Evolutionary conservation across 2,113 vertebrate species (phyloP), one percentile per base, ranked within the genome.

Genomic region (Macquaria australasica): DNA sequence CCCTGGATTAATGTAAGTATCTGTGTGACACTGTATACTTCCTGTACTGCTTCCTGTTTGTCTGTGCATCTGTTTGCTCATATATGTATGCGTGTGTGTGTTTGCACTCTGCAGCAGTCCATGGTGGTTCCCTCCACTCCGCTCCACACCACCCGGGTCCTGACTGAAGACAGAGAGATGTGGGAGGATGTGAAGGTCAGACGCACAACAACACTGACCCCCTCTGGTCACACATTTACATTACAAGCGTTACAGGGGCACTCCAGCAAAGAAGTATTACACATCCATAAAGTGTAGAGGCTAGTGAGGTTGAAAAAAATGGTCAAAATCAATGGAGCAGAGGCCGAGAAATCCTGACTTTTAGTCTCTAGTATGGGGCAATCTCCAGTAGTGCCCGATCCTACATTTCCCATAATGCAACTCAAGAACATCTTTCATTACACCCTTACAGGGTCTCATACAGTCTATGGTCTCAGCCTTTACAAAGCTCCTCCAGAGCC

Each of bases 171-270:
- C 92, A 97, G 93, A 91, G 98, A 98, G 90, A 95, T 98, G 91
- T 99, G 98, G 98, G 98, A 99, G 67, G 98, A 99, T 72, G 98
- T 99, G 69, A 99, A 99, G 97, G 98, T 99, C 66, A 95, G 97
- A 89, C 21, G 34, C 69, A 51, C 39, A 9, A 21, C 79, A 81
- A 80, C 88, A 88, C 88, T 90, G 91, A 28, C 88, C 77, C 56
- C 85, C 39, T 70, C 78, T 94, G 93, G 89, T 28, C 85, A 81
- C 10, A 8, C 5, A 18, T 9, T 45, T 23, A 51, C 72, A 90
- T 86, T 91, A 75, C 91, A 91, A 3, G 31, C 48, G 41, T 16
- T 43, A 16, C 11, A 62, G 53, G 16, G 9, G 34, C 0, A 18
- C 4, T 48, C 59, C 50, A 31, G 41, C 3, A n/a, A 4, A 16